These are phyloP conservation scores for Channa striata DNA, from an alignment of 2,797 vertebrate species.

Conservation along the genomic window DNA sequence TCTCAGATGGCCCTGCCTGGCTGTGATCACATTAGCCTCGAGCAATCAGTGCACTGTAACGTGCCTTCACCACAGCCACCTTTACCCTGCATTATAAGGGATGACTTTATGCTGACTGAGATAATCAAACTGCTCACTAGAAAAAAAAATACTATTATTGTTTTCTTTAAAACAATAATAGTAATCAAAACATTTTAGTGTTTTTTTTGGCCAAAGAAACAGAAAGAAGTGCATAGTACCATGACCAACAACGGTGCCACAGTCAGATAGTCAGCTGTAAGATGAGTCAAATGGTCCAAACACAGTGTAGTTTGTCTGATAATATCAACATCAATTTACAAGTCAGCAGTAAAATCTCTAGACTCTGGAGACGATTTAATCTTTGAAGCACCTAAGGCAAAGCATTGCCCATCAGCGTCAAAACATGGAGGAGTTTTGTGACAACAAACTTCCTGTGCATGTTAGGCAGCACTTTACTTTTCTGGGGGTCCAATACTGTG, in stretches of 20 bases:
- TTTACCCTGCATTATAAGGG: slow-evolving; percentile 53
- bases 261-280: slow-evolving; percentile 13
- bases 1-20: slow-evolving; percentile 59
- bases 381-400: slow-evolving; percentile 39
- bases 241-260: not conserved
- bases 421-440: slow-evolving; percentile 28
- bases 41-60: slow-evolving; percentile 66
- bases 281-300: slow-evolving; percentile 37
- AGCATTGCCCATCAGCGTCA: slow-evolving; percentile 27
- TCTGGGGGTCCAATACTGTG: slow-evolving; percentile 16
- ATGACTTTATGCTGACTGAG: slow-evolving; percentile 1
- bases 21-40: slow-evolving; percentile 78
- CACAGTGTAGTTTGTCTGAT: slow-evolving; percentile 26
- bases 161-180: slow-evolving; percentile 20
- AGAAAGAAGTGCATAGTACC: not conserved
- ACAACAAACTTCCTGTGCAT: slow-evolving; percentile 38
- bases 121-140: not conserved
- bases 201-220: not conserved
- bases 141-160: not conserved
- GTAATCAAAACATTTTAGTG: not conserved
- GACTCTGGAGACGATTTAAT: slow-evolving; percentile 38
- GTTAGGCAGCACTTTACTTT: slow-evolving; percentile 12
- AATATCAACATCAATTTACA: slow-evolving; percentile 43
- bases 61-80: slow-evolving; percentile 54
- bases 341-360: slow-evolving; percentile 42